phyloP scores from a whole-genome alignment of 2,888 invertebrate genomes.

The Pardosa pseudoannulata region DNA sequence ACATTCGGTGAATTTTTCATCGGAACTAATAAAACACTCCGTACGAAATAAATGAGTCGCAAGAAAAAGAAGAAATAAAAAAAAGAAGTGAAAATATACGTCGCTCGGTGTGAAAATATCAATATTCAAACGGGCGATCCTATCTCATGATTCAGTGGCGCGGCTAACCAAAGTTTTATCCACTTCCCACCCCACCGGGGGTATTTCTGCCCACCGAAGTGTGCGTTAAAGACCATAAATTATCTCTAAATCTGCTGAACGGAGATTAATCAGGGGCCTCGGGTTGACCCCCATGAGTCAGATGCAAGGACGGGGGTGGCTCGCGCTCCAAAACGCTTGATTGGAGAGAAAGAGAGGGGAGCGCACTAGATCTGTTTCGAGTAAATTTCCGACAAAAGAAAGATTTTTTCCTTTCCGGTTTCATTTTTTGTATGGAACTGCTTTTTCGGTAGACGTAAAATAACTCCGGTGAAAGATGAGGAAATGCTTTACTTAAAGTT shows the following conservation, averaged over 20 bases:
- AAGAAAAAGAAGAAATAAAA: not conserved
- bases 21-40: not conserved
- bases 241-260: conserved; percentile 68
- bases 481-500: too few relatives aligned
- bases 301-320: conserved; percentile 11
- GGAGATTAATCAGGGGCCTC: conserved; percentile 60
- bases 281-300: conserved; percentile 63
- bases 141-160: conserved; percentile 54
- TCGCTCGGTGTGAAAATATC: conserved; percentile 10
- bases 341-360: not conserved
- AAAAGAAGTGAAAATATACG: not conserved
- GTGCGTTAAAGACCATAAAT: conserved; percentile 70
- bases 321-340: conserved; percentile 18
- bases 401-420: too few relatives aligned
- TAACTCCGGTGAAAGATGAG: too few relatives aligned
- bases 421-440: too few relatives aligned
- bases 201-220: conserved; percentile 45
- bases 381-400: not conserved
- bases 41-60: conserved; percentile 23
- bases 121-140: conserved; percentile 51
- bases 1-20: not conserved
- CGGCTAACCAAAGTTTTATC: conserved; percentile 68
- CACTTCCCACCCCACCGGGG: conserved; percentile 7
- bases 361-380: not conserved
- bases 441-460: too few relatives aligned